Percentiles rank a stretch among this genome's conserved stretches.
Conservation (phyloP, 2,113 vertebrate genomes). For the Amphiprion percula region DNA sequence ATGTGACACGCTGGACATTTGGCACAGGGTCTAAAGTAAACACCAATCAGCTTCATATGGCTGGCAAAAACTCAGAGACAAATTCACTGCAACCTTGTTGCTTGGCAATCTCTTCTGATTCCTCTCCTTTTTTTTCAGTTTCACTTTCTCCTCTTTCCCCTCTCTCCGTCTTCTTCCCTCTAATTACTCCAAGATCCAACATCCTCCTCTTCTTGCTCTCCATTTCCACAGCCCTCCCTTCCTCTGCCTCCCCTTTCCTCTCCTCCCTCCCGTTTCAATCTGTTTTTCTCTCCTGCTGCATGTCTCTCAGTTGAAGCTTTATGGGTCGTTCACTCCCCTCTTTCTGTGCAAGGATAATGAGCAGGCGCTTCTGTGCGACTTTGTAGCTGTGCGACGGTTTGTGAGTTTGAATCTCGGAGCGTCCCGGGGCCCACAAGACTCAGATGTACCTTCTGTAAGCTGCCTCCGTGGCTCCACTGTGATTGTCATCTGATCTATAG, state of each 20-base stretch:
- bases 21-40: slow-evolving; percentile 66
- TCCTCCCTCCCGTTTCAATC: slow-evolving; percentile 60
- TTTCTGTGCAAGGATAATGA: slow-evolving; percentile 77
- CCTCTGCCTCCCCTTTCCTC: slow-evolving; percentile 31
- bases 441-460: slow-evolving; percentile 72
- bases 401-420: slow-evolving; percentile 68
- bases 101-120: slow-evolving; percentile 40
- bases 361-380: slow-evolving; percentile 73
- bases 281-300: slow-evolving; percentile 52
- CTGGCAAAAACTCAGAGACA: slow-evolving; percentile 48
- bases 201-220: slow-evolving; percentile 70
- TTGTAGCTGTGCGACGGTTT: slow-evolving; percentile 75
- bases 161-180: slow-evolving; percentile 61
- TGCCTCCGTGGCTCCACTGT: slow-evolving; percentile 65
- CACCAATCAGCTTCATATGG: slow-evolving; percentile 68
- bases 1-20: slow-evolving; percentile 68
- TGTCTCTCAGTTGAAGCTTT: slow-evolving; percentile 74
- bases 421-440: slow-evolving; percentile 70
- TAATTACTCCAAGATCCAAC: slow-evolving; percentile 72
- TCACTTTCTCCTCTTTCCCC: slow-evolving; percentile 57
- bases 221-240: slow-evolving; percentile 61
- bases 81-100: slow-evolving; percentile 43
- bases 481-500: slow-evolving; percentile 80
- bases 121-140: slow-evolving; percentile 34
- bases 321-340: slow-evolving; percentile 74